A percentile compares a stretch with the other conserved stretches of the same genome.
Evolutionary conservation across 2,888 invertebrate genomes (phyloP).

Genomic region (Drosophila paramelanica): DNA sequence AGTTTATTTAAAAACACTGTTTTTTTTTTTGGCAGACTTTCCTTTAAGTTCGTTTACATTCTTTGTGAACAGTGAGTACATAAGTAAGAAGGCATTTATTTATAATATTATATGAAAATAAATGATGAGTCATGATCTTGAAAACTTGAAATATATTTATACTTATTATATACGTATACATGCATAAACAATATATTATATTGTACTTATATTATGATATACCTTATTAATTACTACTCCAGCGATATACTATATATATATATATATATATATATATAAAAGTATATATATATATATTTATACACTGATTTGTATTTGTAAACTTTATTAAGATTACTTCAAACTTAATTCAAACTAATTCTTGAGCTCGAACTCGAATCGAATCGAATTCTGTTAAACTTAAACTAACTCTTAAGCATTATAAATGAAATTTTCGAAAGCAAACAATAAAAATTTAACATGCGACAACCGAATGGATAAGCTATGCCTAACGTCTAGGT

Average conservation of each 20-base stretch:
- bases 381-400: conserved; percentile 74
- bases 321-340: conserved; percentile 77
- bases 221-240: conserved; percentile 55
- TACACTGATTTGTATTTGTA: conserved; percentile 78
- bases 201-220: conserved; percentile 45
- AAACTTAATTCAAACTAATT: conserved; percentile 70
- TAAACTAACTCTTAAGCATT: conserved; percentile 64
- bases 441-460: conserved; percentile 60
- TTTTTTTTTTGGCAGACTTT: conserved; percentile 5
- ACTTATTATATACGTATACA: conserved; percentile 51
- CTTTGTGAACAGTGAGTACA: conserved; percentile 36
- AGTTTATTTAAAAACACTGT: conserved; percentile 6
- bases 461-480: conserved; percentile 57
- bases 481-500: conserved; percentile 51
- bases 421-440: conserved; percentile 65
- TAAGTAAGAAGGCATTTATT: conserved; percentile 62
- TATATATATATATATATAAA: conserved; percentile 68
- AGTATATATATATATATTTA: conserved; percentile 66
- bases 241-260: conserved; percentile 50
- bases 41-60: conserved; percentile 10
- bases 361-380: conserved; percentile 61
- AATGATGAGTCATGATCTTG: too few species aligned
- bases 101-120: conserved; percentile 61
- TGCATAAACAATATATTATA: conserved; percentile 30
- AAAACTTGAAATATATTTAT: conserved; percentile 46